These are phyloP conservation scores for Adelognathus sp. DNA, from an alignment of 2,888 invertebrate species.

Conservation along the genomic window DNA sequence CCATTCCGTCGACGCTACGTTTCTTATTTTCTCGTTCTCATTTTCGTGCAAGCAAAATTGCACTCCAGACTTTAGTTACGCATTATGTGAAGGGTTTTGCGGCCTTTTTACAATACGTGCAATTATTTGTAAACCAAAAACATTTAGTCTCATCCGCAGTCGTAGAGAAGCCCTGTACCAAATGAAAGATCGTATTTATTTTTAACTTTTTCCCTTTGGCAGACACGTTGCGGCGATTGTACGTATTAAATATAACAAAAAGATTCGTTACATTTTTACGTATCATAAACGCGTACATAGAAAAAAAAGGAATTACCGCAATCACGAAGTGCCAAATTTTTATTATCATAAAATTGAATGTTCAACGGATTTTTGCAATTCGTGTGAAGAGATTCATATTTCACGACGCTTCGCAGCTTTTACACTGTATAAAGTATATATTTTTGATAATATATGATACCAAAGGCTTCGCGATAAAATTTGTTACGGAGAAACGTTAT, in stretches of 20 bases:
- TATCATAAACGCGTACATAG: slow-evolving; percentile 28
- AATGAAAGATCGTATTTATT: slow-evolving; percentile 45
- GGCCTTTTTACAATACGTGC: background rate
- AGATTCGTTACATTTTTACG: slow-evolving; percentile 61
- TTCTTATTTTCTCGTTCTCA: background rate
- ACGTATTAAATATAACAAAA: slow-evolving; percentile 50
- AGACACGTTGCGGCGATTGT: slow-evolving; percentile 20
- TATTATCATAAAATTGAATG: slow-evolving; percentile 29
- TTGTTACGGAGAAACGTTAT: background rate
- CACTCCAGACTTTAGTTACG: slow-evolving; percentile 1
- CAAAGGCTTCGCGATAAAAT: slow-evolving; percentile 22
- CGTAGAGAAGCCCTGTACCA: slow-evolving; percentile 33
- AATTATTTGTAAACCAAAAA: slow-evolving; percentile 22
- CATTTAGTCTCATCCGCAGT: background rate
- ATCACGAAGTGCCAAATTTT: slow-evolving; percentile 51
- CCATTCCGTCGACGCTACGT: slow-evolving; percentile 8
- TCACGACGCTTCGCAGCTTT: slow-evolving; percentile 26
- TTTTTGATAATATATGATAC: slow-evolving; percentile 50
- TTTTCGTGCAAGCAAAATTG: background rate
- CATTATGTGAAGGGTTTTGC: background rate
- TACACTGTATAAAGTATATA: slow-evolving; percentile 45
- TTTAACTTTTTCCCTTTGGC: slow-evolving; percentile 21
- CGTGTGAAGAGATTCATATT: slow-evolving; percentile 34
- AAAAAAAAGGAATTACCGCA: slow-evolving; percentile 4
- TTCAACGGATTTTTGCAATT: slow-evolving; percentile 17